Conservation (phyloP, 2,797 vertebrate species). For the Bucorvus abyssinicus region DNA sequence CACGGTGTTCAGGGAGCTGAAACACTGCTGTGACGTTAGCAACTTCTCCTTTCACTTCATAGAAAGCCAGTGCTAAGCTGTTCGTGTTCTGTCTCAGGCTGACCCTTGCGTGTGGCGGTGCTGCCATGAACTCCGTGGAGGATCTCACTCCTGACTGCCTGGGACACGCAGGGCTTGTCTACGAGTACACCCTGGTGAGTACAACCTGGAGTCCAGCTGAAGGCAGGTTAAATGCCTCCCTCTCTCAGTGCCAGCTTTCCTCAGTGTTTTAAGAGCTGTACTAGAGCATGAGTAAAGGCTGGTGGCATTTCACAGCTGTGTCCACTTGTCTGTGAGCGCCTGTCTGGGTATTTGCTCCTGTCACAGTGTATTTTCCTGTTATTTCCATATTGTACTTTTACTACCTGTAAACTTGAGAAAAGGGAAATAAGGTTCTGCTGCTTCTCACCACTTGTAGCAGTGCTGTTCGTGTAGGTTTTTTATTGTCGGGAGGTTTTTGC, state of each 20-base stretch:
- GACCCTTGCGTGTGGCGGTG: constrained; percentile 90
- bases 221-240: neutral
- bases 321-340: neutral
- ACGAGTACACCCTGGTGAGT: constrained; percentile 92
- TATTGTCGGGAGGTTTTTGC: too few relatives aligned
- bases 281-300: neutral
- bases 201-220: neutral
- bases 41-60: neutral
- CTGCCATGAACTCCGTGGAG: constrained; percentile 94
- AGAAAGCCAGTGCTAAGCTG: neutral
- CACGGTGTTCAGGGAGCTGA: neutral
- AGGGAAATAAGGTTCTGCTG: neutral
- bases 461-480: neutral
- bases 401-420: neutral
- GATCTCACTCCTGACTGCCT: constrained; percentile 89
- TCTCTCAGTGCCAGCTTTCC: neutral
- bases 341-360: neutral
- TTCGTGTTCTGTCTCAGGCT: constrained; percentile 74
- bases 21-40: fast-evolving
- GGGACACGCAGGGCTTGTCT: constrained; percentile 91
- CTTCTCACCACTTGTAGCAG: neutral
- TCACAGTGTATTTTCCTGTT: neutral
- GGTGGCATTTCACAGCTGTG: neutral
- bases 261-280: neutral
- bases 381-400: neutral